Evolutionary conservation across 37 sponge, comb jelly and placozoan species (phyloP).

Genomic region (Chondrosia reniformis): DNA sequence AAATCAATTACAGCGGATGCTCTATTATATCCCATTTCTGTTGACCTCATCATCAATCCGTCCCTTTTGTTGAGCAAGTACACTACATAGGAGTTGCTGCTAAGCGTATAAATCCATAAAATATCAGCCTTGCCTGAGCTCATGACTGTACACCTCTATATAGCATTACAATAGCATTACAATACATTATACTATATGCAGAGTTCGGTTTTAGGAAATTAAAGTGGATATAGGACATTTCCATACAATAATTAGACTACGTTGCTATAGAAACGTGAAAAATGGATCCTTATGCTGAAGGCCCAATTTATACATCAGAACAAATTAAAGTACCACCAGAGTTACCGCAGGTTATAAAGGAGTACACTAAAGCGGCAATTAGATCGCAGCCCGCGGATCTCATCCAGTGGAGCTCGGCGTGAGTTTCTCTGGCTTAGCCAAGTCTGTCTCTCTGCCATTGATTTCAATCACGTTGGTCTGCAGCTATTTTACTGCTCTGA

Average conservation of each 20-base stretch:
- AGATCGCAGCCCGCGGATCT: constrained; percentile 91
- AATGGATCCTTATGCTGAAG: constrained; percentile 63
- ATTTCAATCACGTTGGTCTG: background rate
- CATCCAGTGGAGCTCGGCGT: constrained; percentile 91
- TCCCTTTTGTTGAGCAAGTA: background rate
- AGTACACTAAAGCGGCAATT: constrained; percentile 98
- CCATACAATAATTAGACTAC: too few relatives aligned
- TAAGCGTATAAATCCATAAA: background rate
- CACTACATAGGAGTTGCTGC: background rate
- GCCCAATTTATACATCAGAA: constrained; percentile 91
- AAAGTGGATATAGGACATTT: too few relatives aligned
- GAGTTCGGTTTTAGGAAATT: too few relatives aligned
- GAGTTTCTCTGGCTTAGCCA: constrained; percentile 15
- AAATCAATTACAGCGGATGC: too few relatives aligned
- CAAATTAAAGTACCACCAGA: constrained; percentile 95
- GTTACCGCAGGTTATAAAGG: constrained; percentile 88
- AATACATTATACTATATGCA: too few relatives aligned
- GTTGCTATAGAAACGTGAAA: constrained; percentile 19
- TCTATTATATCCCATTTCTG: too few relatives aligned
- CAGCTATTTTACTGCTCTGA: constrained; percentile 90
- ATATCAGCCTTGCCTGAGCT: background rate
- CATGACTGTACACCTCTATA: too few relatives aligned
- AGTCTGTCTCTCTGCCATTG: background rate
- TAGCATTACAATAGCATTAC: too few relatives aligned
- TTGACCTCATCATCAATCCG: constrained; percentile 8